Base-by-base conservation (phyloP, 1,140 invertebrate genomes). In the Rhagoletis pomonella region DNA sequence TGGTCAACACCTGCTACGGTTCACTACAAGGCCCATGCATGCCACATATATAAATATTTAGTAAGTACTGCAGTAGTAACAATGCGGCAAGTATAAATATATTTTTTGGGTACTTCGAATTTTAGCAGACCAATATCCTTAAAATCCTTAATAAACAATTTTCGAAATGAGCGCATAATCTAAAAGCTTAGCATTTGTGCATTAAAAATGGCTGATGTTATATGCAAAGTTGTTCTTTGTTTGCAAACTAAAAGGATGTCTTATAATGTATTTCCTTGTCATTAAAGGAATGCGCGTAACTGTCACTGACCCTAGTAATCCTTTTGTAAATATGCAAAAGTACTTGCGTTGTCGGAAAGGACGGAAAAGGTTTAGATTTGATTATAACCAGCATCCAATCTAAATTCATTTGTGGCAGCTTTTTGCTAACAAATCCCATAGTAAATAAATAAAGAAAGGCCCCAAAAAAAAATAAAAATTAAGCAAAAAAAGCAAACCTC, bases 251-350 rank as follows among this genome's bases (percentile, higher is more conserved):
- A 55, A 81, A 81, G 73, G 73, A 10, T 55, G 50, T 50, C 39
- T 87, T 42, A 12, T n/a, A n/a, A 10, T 14, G 7, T 87, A 2
- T 50, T 65, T 19, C n/a, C 47, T 64, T 64, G 64, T 42, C 44
- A 55, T 55, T 60, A 60, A 85, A 44, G 62, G 55, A 9, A 17
- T 42, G 55, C 55, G 59, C 59, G 50, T 60, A 55, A 58, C 69
- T 42, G n/a, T 29, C n/a, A 50, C 87, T 89, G 90, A 92, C 91
- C 91, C 91, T 90, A 89, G 91, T 92, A 92, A 92, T 92, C 91
- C 91, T 89, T 88, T 92, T 92, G 91, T 92, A 92, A 90, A 90
- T 89, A 90, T 87, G 73, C 84, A 59, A 87, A 86, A 87, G 84
- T 65, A n/a, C n/a, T n/a, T n/a, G n/a, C n/a, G n/a, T n/a, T n/a